Evolutionary conservation across 2,113 vertebrate species (phyloP), one percentile per base, ranked within the genome.

Genomic region (Fulica atra): DNA sequence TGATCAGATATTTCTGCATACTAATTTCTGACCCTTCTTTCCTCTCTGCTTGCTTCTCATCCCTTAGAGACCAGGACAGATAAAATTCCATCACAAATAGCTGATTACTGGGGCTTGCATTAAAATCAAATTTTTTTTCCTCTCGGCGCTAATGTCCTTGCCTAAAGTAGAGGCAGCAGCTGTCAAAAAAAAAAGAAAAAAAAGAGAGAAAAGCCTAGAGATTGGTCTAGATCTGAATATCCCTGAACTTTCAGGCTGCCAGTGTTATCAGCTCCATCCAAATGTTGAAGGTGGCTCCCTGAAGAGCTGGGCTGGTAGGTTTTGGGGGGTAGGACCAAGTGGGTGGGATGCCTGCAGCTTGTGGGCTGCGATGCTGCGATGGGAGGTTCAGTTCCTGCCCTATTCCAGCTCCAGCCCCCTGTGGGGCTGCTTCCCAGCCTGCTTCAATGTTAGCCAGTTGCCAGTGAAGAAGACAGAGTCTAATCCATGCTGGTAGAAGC

Each of bases 1-100:
- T 98, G 98, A 99, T 99, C 98, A 99, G 98, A 99, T 99, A 99
- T 98, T 98, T 98, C 98, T 97, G 98, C 98, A 98, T 99, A 98
- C 98, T 99, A 99, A 99, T 99, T 99, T 98, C 98, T 98, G 98
- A 98, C 98, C 98, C 98, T 95, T 98, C 98, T 98, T 98, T 97
- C 98, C 98, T 98, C 97, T 98, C 97, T 98, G 96, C 96, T 96
- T 97, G 98, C 98, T 98, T 98, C 97, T 96, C 94, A 86, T 97
- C 97, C 98, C 98, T 98, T 97, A 97, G 98, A 98, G 98, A 98
- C 98, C 97, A 98, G 98, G 98, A 98, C 97, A 98, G 98, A 98
- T 98, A 98, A 98, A 98, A 98, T 98, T 98, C 98, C 98, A 98
- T 98, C 98, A 98, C 98, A 98, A 98, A 98, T 98, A 98, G 98